phyloP scores from a whole-genome alignment of 2,113 vertebrate species.

The Upupa epops region DNA sequence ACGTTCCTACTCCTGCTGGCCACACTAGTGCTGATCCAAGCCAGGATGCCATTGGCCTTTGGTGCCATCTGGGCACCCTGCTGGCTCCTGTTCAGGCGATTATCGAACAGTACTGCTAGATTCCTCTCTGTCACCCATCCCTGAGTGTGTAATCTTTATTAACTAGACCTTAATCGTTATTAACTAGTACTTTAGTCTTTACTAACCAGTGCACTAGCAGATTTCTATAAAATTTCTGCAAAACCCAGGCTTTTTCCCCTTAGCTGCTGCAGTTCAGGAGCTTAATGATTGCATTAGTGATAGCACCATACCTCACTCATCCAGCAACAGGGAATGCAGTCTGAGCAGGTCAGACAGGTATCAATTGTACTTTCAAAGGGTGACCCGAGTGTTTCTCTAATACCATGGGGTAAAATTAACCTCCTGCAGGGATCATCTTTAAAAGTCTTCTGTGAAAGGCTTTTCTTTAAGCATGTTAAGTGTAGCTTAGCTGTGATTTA shows the following conservation, averaged over 20 bases:
- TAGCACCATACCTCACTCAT: neutral
- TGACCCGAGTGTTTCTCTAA: neutral
- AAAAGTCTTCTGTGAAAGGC: neutral
- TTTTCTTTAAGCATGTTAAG: neutral
- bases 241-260: neutral
- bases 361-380: neutral
- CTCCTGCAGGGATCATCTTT: neutral
- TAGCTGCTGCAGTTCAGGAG: neutral
- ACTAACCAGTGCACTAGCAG: neutral
- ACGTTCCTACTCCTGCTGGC: too few species aligned
- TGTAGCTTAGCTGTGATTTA: neutral
- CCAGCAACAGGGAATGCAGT: neutral
- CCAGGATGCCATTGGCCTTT: too few species aligned
- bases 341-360: neutral
- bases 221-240: neutral
- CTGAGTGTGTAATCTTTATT: too few species aligned
- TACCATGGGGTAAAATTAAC: neutral
- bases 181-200: neutral
- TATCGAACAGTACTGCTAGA: too few species aligned
- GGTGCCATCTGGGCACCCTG: too few species aligned
- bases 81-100: too few species aligned
- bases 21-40: too few species aligned
- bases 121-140: too few species aligned
- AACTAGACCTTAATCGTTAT: too few species aligned
- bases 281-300: neutral